phyloP scores from a whole-genome alignment of 2,797 vertebrate genomes.

The Pterois miles region DNA sequence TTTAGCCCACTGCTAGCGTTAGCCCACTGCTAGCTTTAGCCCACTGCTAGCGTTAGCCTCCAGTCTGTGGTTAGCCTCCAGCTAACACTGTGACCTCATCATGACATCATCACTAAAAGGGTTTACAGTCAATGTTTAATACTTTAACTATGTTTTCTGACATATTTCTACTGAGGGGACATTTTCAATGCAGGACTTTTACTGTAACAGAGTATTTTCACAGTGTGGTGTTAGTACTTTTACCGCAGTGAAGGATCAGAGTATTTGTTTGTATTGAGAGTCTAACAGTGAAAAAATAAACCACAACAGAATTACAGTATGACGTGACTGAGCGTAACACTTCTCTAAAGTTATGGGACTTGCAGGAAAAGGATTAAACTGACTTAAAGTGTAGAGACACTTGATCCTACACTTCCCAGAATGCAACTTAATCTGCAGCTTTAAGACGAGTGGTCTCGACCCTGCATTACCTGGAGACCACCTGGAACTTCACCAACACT shows the following conservation, averaged over 20 bases:
- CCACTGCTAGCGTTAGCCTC: too few relatives aligned
- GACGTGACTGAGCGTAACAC: neutral
- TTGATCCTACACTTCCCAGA: slow-evolving; percentile 27
- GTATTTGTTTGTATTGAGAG: neutral
- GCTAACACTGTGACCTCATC: too few relatives aligned
- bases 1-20: too few relatives aligned
- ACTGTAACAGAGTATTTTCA: neutral
- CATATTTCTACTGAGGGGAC: too few relatives aligned
- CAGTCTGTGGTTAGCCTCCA: too few relatives aligned
- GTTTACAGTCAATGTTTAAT: too few relatives aligned
- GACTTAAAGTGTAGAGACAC: neutral
- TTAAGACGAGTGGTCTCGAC: neutral
- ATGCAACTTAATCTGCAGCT: slow-evolving; percentile 14
- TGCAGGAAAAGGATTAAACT: slow-evolving; percentile 3
- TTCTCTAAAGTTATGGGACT: neutral
- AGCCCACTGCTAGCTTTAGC: too few relatives aligned
- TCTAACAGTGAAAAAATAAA: neutral
- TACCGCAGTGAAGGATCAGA: neutral
- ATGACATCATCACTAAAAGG: too few relatives aligned
- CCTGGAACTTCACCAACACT: neutral
- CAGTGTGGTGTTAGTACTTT: neutral
- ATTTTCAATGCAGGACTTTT: neutral
- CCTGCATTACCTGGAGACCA: neutral
- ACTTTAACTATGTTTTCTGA: too few relatives aligned
- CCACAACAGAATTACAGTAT: neutral